Conservation (phyloP, 2,888 invertebrate genomes). For the Lapara coniferarum region DNA sequence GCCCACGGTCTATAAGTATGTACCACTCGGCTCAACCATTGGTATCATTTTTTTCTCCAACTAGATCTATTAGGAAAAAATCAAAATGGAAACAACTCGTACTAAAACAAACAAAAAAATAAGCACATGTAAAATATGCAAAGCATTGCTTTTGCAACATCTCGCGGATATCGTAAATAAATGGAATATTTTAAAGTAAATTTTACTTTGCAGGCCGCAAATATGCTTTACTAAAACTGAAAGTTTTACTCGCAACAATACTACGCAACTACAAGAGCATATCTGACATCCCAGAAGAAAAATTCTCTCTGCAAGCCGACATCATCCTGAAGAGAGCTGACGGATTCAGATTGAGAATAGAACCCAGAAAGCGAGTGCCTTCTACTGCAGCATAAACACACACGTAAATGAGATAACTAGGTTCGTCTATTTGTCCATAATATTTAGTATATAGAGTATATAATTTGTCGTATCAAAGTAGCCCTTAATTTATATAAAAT, state of each 20-base stretch:
- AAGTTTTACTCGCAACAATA: conserved; percentile 88
- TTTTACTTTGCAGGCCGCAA: conserved; percentile 84
- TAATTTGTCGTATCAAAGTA: background rate
- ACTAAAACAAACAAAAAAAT: too few species aligned
- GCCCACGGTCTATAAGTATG: too few species aligned
- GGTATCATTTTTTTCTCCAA: too few species aligned
- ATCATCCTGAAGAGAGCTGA: conserved; percentile 89
- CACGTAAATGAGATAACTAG: background rate
- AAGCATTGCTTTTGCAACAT: too few species aligned
- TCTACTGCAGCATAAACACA: conserved; percentile 32
- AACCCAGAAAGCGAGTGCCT: conserved; percentile 81
- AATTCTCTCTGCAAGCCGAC: conserved; percentile 87
- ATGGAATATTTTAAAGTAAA: background rate
- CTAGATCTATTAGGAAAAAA: too few species aligned
- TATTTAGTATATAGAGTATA: background rate
- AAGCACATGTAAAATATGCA: too few species aligned
- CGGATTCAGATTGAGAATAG: conserved; percentile 87
- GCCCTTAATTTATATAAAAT: too few species aligned
- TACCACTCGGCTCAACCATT: too few species aligned
- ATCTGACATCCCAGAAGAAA: conserved; percentile 86
- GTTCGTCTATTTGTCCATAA: background rate
- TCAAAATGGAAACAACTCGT: too few species aligned
- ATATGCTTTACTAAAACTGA: conserved; percentile 90
- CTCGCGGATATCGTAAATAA: too few species aligned
- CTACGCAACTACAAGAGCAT: conserved; percentile 87